Percentiles rank a stretch among this genome's conserved stretches.
These are phyloP conservation scores for Neomonachus schauinslandi DNA, from an alignment of 2,113 vertebrate species.

Conservation along the genomic window DNA sequence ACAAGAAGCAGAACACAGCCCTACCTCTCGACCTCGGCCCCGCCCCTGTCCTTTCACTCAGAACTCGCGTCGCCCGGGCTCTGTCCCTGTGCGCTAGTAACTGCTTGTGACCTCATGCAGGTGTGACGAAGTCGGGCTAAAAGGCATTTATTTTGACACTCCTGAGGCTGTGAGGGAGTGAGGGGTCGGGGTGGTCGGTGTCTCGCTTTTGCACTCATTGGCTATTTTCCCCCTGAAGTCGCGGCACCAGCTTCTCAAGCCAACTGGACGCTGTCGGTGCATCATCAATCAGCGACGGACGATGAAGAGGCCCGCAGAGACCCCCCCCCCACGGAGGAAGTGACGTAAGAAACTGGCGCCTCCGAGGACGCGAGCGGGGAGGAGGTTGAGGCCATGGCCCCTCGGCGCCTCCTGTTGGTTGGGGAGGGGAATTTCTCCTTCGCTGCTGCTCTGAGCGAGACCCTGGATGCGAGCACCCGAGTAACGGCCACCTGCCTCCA, in stretches of 20 bases:
- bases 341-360: constrained; percentile 37
- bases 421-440: constrained; percentile 98
- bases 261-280: rapidly evolving
- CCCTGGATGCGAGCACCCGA: neutral
- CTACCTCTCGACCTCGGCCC: neutral
- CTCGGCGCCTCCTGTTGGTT: constrained; percentile 88
- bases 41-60: neutral
- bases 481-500: constrained; percentile 93
- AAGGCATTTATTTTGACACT: neutral
- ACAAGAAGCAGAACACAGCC: neutral
- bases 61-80: neutral
- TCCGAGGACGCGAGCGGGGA: rapidly evolving
- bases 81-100: neutral
- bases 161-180: too few species aligned
- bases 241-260: rapidly evolving
- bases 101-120: constrained; percentile 52
- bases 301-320: rapidly evolving
- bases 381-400: constrained; percentile 58
- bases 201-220: neutral
- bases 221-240: rapidly evolving
- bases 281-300: neutral
- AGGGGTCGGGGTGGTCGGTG: rapidly evolving
- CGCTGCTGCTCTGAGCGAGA: constrained; percentile 86
- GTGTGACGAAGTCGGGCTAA: neutral
- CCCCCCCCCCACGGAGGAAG: neutral